phyloP scores from a whole-genome alignment of 2,113 vertebrate species.

The Polypterus senegalus region DNA sequence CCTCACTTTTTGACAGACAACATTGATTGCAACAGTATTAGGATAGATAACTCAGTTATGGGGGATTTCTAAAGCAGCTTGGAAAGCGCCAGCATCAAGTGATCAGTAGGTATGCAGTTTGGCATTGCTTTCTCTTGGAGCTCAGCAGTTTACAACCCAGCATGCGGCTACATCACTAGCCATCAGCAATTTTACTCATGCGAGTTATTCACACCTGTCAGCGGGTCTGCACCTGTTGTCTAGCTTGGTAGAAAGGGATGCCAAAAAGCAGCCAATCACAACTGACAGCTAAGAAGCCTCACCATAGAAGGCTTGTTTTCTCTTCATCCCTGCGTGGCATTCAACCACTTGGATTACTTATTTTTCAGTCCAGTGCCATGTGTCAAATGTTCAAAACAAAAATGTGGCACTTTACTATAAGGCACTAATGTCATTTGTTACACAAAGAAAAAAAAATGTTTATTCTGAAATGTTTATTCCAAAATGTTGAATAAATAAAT shows the following conservation, averaged over 20 bases:
- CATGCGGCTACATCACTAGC: slow-evolving; percentile 37
- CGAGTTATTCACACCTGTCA: slow-evolving; percentile 57
- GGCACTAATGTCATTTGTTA: too few species aligned
- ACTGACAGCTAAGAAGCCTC: slow-evolving; percentile 25
- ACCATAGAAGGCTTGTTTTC: slow-evolving; percentile 55
- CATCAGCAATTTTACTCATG: slow-evolving; percentile 51
- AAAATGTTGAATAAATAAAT: too few species aligned
- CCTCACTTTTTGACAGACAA: slow-evolving; percentile 16
- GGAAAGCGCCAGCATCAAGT: slow-evolving; percentile 38
- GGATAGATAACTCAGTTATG: slow-evolving; percentile 20
- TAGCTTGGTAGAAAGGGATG: slow-evolving; percentile 28
- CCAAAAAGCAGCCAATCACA: slow-evolving; percentile 38
- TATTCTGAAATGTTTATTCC: too few species aligned
- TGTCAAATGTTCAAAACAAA: slow-evolving; percentile 8
- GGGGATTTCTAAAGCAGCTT: slow-evolving; percentile 22
- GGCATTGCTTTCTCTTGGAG: slow-evolving; percentile 37
- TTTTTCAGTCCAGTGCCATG: slow-evolving; percentile 16
- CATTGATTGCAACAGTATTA: slow-evolving; percentile 18
- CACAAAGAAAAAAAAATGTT: too few species aligned
- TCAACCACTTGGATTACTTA: slow-evolving; percentile 17
- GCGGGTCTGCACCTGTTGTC: slow-evolving; percentile 56
- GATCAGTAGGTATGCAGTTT: slow-evolving; percentile 42
- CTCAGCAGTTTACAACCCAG: slow-evolving; percentile 49
- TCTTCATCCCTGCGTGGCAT: slow-evolving; percentile 9
- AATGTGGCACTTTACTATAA: slow-evolving; percentile 5